Conservation (phyloP, 2,113 vertebrate genomes). For the Patagioenas fasciata region DNA sequence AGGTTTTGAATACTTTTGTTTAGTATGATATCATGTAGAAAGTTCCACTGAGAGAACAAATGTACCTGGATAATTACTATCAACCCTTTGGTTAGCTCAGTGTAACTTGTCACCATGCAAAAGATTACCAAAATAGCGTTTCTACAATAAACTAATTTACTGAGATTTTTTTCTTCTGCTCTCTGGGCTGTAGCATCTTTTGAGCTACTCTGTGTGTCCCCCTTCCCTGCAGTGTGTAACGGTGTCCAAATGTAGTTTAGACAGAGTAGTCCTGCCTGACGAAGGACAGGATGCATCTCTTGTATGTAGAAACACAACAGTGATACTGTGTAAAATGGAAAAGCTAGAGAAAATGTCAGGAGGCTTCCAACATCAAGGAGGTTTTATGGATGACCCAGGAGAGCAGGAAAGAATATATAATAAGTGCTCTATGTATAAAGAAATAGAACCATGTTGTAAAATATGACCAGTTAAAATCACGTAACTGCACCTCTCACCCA, state of each 20-base stretch:
- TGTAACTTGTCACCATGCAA: background rate
- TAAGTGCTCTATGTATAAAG: background rate
- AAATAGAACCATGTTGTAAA: background rate
- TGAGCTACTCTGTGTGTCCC: background rate
- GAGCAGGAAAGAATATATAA: background rate
- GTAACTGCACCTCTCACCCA: background rate
- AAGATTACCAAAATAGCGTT: background rate
- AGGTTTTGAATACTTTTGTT: background rate
- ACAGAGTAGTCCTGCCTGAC: background rate
- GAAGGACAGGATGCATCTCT: background rate
- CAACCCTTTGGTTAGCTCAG: background rate
- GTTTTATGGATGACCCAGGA: background rate
- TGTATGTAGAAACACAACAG: background rate
- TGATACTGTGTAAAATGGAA: background rate
- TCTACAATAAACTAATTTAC: background rate
- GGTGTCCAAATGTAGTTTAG: background rate
- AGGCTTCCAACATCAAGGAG: background rate
- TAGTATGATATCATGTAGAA: background rate
- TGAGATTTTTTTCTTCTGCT: accelerated
- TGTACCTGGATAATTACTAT: background rate
- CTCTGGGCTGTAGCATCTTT: background rate
- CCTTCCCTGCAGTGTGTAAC: background rate
- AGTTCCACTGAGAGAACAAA: background rate
- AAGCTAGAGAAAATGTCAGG: background rate
- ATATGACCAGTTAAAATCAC: background rate